Base-by-base conservation (phyloP, 2,888 invertebrate genomes). In the Oxyteleia sp. region DNA sequence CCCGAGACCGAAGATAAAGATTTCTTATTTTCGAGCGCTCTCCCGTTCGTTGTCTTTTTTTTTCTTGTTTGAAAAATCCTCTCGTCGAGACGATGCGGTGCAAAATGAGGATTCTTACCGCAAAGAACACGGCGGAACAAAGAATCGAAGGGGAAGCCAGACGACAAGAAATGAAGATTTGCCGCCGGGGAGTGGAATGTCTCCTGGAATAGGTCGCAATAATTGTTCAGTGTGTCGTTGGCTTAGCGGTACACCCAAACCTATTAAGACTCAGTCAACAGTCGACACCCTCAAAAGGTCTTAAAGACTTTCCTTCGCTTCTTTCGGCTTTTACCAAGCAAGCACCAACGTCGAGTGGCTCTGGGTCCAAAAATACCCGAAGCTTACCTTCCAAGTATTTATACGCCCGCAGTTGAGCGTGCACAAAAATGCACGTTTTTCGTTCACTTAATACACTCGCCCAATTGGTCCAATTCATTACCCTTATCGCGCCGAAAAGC, bases 121-220 rank as follows among this genome's bases (percentile, higher is more conserved):
- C 7, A 23, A 18, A n/a, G n/a, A n/a, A n/a, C n/a, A n/a, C n/a
- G n/a, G n/a, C n/a, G 47, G 63, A 64, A 64, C 49, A 64, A 64
- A 64, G 49, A 49, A 32, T 49, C 63, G 49, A 64, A 35, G 49
- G 63, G 35, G 35, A 20, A 26, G 2, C 35, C 51, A 45, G 69
- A 69, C 18, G 68, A 15, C n/a, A n/a, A 57, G 57, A 69, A 45
- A 69, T 45, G 55, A 57, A 57, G 69, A 66, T 38, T 43, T 43
- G 41, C 47, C 49, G 26, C n/a, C n/a, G n/a, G n/a, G n/a, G 20
- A 45, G 49, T 63, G 84, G 79, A 85, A 79, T 80, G 79, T 83
- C 68, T 80, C 79, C 78, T 85, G 59, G 83, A 88, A 88, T 87
- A 86, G 76, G 82, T 84, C 23, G 81, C 78, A 82, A 85, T 89